A percentile compares a stretch with the other conserved stretches of the same genome.
These are phyloP conservation scores for Andricus curvator DNA, from an alignment of 2,888 invertebrate species.

Conservation along the genomic window DNA sequence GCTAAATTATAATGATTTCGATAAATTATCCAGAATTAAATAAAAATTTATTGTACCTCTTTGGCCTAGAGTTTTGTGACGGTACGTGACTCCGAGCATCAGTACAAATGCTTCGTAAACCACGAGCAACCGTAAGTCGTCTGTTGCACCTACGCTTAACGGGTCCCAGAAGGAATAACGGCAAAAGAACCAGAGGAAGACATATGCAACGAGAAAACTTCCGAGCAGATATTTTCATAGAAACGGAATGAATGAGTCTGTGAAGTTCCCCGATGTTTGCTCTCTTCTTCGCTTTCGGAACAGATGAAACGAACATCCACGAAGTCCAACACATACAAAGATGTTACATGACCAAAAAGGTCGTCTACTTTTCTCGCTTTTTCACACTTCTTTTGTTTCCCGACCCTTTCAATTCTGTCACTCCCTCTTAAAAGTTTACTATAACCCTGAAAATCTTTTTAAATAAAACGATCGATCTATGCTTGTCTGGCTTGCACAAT, in stretches of 20 bases:
- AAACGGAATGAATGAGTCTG: constrained; percentile 47
- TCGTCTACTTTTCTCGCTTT: neutral
- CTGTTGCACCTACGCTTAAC: constrained; percentile 31
- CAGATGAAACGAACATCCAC: constrained; percentile 38
- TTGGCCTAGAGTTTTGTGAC: neutral
- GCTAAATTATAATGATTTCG: neutral
- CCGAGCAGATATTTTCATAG: constrained; percentile 46
- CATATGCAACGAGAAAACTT: constrained; percentile 42
- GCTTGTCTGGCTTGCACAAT: neutral
- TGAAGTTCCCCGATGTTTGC: constrained; percentile 44
- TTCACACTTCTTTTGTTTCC: neutral
- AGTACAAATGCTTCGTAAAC: constrained; percentile 19
- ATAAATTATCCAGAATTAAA: neutral
- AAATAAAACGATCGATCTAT: neutral
- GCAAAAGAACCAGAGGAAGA: constrained; percentile 43
- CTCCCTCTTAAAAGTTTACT: neutral
- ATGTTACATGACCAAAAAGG: constrained; percentile 18
- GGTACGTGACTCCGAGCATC: constrained; percentile 29
- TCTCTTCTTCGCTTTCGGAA: constrained; percentile 37
- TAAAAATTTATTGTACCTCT: neutral
- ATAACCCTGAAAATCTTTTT: neutral
- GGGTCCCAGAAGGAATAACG: constrained; percentile 35
- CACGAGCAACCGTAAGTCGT: constrained; percentile 10
- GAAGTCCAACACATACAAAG: neutral
- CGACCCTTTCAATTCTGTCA: neutral